Base-by-base conservation (phyloP, 2,888 invertebrate species). In the Drosophila nr. perissopoda region DNA sequence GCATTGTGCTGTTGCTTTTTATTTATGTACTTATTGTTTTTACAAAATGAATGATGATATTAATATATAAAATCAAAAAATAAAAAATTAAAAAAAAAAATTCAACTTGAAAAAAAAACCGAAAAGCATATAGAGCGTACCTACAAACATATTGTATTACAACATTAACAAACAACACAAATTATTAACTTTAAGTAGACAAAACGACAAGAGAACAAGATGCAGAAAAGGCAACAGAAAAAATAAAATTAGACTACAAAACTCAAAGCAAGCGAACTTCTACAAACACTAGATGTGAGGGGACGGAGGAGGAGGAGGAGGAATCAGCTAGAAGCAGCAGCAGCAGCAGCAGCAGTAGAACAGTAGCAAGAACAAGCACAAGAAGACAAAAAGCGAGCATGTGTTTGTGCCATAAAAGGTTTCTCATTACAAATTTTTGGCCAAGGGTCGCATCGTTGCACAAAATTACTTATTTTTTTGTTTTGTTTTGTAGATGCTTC, bases 361-460 rank as follows among this genome's bases (percentile, higher is more conserved):
- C 16, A 45, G 45, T 45, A 16, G 45, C 45, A 75, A 69, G 63
- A 70, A 63, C 70, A 53, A 69, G 70, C 57, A 45, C 36, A 48
- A 54, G 45, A 51, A 75, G 75, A 78, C 72, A 79, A 80, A 85
- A 87, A 81, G 83, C 81, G 70, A 83, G 84, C 87, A 85, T 85
- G 84, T 85, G 84, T 81, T 85, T 77, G 87, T 71, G 75, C 87
- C 87, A 87, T 85, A 85, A 85, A 85, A 85, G 87, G 84, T 87
- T 85, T 85, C 84, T 87, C 87, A 87, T 85, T 85, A 85, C 84
- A 87, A 79, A 85, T 80, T 56, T 87, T 87, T 84, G 87, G 87
- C 85, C 84, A 84, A 87, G 84, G 87, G 84, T 84, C 87, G 84
- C 87, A 84, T 84, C 87, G 84, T 87, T 84, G 84, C 84, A 84